phyloP scores from a whole-genome alignment of 2,113 vertebrate species.

The Oncorhynchus kisutch region DNA sequence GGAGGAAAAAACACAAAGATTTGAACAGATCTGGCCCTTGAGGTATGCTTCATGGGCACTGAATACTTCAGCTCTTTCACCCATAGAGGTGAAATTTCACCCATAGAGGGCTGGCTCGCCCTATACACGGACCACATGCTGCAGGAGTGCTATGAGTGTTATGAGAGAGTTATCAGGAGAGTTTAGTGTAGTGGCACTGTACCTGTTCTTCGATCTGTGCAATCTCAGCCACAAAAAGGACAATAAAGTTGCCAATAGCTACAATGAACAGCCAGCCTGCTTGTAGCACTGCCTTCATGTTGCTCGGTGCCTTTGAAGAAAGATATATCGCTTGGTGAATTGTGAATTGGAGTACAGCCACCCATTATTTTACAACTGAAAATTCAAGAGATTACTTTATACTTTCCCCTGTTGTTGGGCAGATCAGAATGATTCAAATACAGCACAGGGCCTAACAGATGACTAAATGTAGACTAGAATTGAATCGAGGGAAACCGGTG shows the following conservation, averaged over 20 bases:
- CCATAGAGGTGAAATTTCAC: background rate
- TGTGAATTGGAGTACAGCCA: background rate
- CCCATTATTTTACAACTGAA: background rate
- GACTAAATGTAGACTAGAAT: background rate
- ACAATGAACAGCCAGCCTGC: slow-evolving; percentile 91
- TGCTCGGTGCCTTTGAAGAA: slow-evolving; percentile 87
- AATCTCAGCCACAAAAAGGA: slow-evolving; percentile 87
- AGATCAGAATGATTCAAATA: background rate
- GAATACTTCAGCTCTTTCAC: background rate
- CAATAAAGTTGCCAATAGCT: slow-evolving; percentile 91
- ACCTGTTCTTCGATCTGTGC: slow-evolving; percentile 81
- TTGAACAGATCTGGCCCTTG: background rate
- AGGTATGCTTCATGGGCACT: background rate
- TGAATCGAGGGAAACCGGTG: no score
- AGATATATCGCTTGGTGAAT: slow-evolving; percentile 4
- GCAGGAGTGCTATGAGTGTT: no score
- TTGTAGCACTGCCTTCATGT: slow-evolving; percentile 96
- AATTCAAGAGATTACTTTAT: background rate
- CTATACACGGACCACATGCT: no score
- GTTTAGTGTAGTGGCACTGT: slow-evolving; percentile 12
- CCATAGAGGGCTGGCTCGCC: no score
- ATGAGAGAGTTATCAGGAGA: background rate
- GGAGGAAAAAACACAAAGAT: slow-evolving; percentile 11
- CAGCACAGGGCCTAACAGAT: background rate
- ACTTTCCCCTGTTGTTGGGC: background rate